Conservation (phyloP, 2,797 vertebrate genomes). For the Avahi laniger region DNA sequence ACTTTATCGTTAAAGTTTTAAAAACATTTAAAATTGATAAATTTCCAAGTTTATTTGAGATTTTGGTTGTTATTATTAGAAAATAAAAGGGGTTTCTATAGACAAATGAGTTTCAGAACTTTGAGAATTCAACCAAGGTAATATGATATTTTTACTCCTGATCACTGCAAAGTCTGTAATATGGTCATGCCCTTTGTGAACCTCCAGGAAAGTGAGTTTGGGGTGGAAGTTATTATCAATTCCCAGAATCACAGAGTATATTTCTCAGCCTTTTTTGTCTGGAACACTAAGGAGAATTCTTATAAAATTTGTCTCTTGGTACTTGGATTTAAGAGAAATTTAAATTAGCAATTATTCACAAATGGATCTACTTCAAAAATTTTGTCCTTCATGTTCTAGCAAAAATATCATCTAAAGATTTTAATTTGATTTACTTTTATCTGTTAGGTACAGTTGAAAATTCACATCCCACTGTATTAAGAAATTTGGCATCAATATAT, state of each 20-base stretch:
- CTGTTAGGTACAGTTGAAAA: not conserved
- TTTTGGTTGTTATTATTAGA: not conserved
- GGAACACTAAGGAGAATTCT: not conserved
- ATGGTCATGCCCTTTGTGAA: not conserved
- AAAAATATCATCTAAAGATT: conserved; percentile 22
- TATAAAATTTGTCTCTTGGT: not conserved
- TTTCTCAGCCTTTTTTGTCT: not conserved
- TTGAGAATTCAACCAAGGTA: not conserved
- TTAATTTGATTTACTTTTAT: not conserved
- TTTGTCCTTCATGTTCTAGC: not conserved
- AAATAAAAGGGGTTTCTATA: not conserved
- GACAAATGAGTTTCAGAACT: not conserved
- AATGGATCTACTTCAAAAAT: not conserved
- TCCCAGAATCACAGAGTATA: not conserved
- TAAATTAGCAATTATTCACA: not conserved
- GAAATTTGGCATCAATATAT: not conserved
- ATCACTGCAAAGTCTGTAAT: not conserved
- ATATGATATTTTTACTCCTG: not conserved
- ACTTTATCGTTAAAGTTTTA: not conserved
- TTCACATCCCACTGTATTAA: not conserved
- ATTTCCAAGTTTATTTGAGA: not conserved
- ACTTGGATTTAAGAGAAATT: not conserved
- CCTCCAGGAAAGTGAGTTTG: not conserved
- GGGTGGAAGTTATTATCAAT: not conserved
- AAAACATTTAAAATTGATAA: not conserved